Base-by-base conservation (phyloP, 2,888 invertebrate genomes). In the Nomada flava region DNA sequence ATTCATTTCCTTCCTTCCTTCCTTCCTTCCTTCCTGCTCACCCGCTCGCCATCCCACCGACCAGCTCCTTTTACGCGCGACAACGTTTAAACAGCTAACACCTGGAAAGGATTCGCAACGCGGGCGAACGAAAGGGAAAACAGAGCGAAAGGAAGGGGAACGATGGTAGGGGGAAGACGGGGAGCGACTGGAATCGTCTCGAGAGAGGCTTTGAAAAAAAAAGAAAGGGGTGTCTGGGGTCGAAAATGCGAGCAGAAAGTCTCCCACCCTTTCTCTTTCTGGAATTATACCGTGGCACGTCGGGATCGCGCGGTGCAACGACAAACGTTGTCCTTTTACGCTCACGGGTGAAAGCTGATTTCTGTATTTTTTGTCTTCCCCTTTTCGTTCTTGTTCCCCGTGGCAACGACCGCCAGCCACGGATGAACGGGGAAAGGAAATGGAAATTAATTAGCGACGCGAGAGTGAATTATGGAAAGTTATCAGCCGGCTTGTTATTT, bases 51-150 rank as follows among this genome's bases (percentile, higher is more conserved):
- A 26, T 52, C 62, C 36, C 36, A 36, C 36, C 36, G 36, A 36
- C 36, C 26, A 26, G 36, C 50, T 73, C 62, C 82, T 71, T 82
- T 76, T 69, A 68, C 76, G 26, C 60, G 64, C 65, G 82, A 74
- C 83, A 78, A 83, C 83, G 75, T 83, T 83, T 83, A 78, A 83
- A 69, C 83, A 83, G 72, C 78, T 36, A 76, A 79, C 75, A 87
- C 75, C 76, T 82, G 68, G 75, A 75, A 78, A 83, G 74, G 70
- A 59, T 63, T 82, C 76, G 62, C 64, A 60, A 36, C 62, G 55
- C 71, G 76, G 26, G 62, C 79, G 79, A 76, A 20, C 59, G 64
- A 67, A 65, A 74, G 65, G 62, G 57, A 36, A 63, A 53, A 23
- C 18, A 44, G 63, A 55, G 62, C 69, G 71, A 52, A 10, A 62